Conservation (phyloP, 2,888 invertebrate genomes). For the Metallyticus violacea region DNA sequence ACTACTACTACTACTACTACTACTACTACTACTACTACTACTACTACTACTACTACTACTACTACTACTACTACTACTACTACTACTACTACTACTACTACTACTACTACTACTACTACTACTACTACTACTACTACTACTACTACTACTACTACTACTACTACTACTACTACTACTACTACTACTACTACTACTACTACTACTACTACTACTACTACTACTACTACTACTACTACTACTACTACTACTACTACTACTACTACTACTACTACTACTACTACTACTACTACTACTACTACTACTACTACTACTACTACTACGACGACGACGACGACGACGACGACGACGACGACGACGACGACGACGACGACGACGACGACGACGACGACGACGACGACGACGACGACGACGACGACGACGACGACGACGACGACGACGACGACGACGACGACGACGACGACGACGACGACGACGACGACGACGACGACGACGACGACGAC, state of each 20-base stretch:
- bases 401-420: not conserved
- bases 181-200: not conserved
- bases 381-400: not conserved
- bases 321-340: not conserved
- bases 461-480: not conserved
- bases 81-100: not conserved
- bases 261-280: not conserved
- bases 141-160: not conserved
- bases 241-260: not conserved
- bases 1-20: not conserved
- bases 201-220: not conserved
- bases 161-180: slow-evolving; percentile 1
- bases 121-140: not conserved
- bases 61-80: not conserved
- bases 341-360: too few species aligned
- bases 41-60: not conserved
- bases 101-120: not conserved
- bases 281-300: not conserved
- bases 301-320: not conserved
- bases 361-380: not conserved
- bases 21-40: not conserved
- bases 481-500: not conserved
- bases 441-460: not conserved
- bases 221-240: not conserved
- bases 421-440: not conserved